These are phyloP conservation scores for Netelia inedita DNA, from an alignment of 2,888 invertebrate species.

Conservation along the genomic window DNA sequence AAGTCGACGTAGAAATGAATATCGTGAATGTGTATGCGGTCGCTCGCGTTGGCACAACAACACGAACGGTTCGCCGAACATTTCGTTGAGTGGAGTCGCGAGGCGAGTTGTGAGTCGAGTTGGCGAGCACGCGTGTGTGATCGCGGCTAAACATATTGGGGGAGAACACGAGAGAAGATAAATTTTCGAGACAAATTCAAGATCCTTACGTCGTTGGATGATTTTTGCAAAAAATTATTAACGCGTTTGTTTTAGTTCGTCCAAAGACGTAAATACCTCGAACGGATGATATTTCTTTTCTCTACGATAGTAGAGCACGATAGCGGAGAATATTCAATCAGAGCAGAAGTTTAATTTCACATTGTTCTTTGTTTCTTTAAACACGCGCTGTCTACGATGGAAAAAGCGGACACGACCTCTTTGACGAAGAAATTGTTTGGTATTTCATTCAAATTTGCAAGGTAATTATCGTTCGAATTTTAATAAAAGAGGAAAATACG, in stretches of 20 bases:
- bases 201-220: not conserved
- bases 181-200: too few species aligned
- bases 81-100: too few species aligned
- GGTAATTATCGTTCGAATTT: conserved; percentile 3
- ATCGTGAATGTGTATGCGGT: too few species aligned
- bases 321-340: conserved; percentile 22
- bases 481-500: not conserved
- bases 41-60: too few species aligned
- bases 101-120: too few species aligned
- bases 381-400: not conserved
- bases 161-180: too few species aligned
- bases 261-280: not conserved
- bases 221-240: not conserved
- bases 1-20: too few species aligned
- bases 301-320: not conserved
- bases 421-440: not conserved
- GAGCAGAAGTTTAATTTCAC: conserved; percentile 11
- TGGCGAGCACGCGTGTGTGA: too few species aligned
- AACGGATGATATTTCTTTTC: conserved; percentile 1
- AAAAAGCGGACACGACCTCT: not conserved
- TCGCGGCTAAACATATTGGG: too few species aligned
- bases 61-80: too few species aligned
- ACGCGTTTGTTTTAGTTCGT: conserved; percentile 1
- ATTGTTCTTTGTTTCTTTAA: not conserved
- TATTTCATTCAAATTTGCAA: not conserved